Evolutionary conservation across 2,113 vertebrate genomes (phyloP), one percentile per base, ranked within the genome.

Genomic region (Acanthisitta chloris): DNA sequence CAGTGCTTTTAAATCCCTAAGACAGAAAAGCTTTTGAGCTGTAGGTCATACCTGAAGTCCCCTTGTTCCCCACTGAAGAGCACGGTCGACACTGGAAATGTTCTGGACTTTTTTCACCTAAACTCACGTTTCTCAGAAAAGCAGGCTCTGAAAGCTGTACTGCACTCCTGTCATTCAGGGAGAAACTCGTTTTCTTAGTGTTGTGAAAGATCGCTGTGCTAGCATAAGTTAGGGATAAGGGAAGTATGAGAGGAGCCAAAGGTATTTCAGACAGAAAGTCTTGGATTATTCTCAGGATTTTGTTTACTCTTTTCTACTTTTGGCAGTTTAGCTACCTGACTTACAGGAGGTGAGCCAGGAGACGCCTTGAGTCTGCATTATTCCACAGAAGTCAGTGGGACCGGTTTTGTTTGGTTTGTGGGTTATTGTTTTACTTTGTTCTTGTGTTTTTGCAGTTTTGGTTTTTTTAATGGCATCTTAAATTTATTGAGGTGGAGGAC

Each of bases 1-100:
- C 52, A 67, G 52, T 59, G 40, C n/a, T 85, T 71, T 76, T 64
- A 91, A 85, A 90, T 95, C 45, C 57, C 31, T 72, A 72, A 90
- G 31, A n/a, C 57, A 65, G 57, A 71, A 91, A 69, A 79, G 29
- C 57, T 85, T 65, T 91, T 79, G 78, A 90, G 81, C 65, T 80
- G 34, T 49, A 26, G 54, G 49, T 83, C 45, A 20, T 77, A 69
- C n/a, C 31, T 78, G 83, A 77, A 86, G 72, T 66, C 43, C 42
- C 12, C 25, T 19, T 66, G 55, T 55, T 92, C 1, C 2, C 46
- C 34, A 23, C 51, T 51, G 61, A 83, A 90, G 16, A 71, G 17
- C 5, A 0, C 13, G 65, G 69, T 73, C 55, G 48, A 8, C 58
- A 42, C 19, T 2, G 3, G 45, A 45, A 72, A 25, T 29, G 23